A percentile compares a stretch with the other conserved stretches of the same genome.
Conservation (phyloP, 1,140 invertebrate species). For the Sitophilus oryzae region DNA sequence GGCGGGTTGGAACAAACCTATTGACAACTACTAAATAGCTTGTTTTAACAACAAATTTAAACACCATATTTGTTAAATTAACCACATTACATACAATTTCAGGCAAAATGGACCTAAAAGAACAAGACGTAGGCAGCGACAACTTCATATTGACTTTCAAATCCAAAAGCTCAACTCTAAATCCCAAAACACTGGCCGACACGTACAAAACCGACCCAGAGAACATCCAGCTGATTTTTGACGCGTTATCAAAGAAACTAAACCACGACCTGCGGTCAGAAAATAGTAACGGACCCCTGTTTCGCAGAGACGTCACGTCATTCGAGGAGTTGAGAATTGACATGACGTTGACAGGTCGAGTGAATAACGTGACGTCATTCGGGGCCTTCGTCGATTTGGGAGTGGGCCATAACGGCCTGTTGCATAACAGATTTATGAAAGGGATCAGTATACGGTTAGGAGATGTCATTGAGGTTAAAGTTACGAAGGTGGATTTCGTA, state of each 20-base stretch:
- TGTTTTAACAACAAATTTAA: neutral
- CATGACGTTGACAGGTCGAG: constrained; percentile 51
- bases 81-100: too few relatives aligned
- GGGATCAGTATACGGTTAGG: constrained; percentile 60
- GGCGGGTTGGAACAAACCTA: too few relatives aligned
- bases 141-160: constrained; percentile 48
- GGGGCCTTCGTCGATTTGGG: constrained; percentile 89
- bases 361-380: constrained; percentile 81
- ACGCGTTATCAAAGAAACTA: constrained; percentile 56
- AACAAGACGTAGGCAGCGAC: constrained; percentile 47
- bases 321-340: constrained; percentile 56
- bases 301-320: constrained; percentile 55
- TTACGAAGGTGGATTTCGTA: constrained; percentile 51
- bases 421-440: constrained; percentile 61
- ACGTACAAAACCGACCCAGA: constrained; percentile 48
- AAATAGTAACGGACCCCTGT: constrained; percentile 56
- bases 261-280: constrained; percentile 64
- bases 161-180: constrained; percentile 26
- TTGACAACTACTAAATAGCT: neutral
- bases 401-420: constrained; percentile 67
- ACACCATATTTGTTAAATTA: constrained; percentile 6
- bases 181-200: constrained; percentile 40
- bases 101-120: constrained; percentile 42
- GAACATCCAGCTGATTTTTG: constrained; percentile 58
- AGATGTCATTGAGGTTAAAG: constrained; percentile 60